phyloP scores from a whole-genome alignment of 2,113 vertebrate genomes.

The Ciconia maguari region DNA sequence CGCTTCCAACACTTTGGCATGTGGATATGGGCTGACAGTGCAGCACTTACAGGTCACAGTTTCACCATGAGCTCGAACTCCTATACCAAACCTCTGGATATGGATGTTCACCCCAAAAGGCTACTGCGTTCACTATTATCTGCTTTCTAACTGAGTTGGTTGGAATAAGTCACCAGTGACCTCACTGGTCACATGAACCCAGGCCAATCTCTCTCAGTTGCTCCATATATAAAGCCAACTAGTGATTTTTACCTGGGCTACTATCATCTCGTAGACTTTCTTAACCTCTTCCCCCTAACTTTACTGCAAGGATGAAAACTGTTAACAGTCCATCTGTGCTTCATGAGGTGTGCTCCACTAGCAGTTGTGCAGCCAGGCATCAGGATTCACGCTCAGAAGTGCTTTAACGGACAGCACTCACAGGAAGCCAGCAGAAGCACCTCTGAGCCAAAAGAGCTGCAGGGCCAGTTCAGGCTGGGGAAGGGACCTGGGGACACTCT shows the following conservation, averaged over 20 bases:
- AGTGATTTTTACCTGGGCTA: not conserved
- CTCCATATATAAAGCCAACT: not conserved
- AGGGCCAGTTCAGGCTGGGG: fast-evolving
- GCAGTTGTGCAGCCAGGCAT: fast-evolving
- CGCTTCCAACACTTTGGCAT: fast-evolving
- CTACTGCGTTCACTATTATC: not conserved
- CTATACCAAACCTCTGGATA: not conserved
- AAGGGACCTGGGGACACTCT: fast-evolving
- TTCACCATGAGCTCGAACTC: not conserved
- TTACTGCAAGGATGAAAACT: not conserved
- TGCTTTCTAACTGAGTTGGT: not conserved
- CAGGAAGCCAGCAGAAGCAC: not conserved
- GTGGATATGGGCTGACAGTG: not conserved
- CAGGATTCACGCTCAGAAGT: not conserved
- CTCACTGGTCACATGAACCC: not conserved
- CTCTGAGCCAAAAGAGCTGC: not conserved
- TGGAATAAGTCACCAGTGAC: not conserved
- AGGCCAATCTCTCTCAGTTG: not conserved
- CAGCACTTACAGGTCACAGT: not conserved
- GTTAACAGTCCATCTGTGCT: not conserved
- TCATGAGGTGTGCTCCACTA: not conserved
- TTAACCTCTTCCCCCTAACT: not conserved
- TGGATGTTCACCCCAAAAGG: not conserved
- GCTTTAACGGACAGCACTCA: not conserved
- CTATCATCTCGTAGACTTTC: not conserved